A percentile compares a stretch with the other conserved stretches of the same genome.
Conservation (phyloP, 1,140 invertebrate species). For the Trypoxylus dichotomus region DNA sequence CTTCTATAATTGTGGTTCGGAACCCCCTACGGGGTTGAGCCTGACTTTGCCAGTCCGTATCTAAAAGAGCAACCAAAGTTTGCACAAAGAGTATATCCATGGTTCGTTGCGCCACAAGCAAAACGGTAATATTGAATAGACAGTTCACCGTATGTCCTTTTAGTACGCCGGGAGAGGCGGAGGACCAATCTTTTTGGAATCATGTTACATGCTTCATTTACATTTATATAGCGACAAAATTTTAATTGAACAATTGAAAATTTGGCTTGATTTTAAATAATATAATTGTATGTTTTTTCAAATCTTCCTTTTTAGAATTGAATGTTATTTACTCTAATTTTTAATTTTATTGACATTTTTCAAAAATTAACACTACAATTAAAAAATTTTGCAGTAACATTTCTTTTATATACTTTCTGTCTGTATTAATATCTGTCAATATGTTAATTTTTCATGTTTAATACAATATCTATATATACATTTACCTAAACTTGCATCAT, state of each 20-base stretch:
- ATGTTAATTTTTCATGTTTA: too few species aligned
- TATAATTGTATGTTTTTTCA: too few species aligned
- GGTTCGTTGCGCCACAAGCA: conserved; percentile 22
- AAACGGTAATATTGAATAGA: conserved; percentile 27
- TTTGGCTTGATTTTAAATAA: too few species aligned
- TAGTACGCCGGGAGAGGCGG: background rate
- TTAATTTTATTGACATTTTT: too few species aligned
- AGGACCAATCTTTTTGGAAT: conserved; percentile 8
- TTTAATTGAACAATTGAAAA: background rate
- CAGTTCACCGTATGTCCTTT: conserved; percentile 3
- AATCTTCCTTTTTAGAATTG: too few species aligned
- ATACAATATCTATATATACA: too few species aligned
- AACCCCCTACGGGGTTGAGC: conserved; percentile 24
- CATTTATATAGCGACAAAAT: background rate
- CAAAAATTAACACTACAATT: too few species aligned
- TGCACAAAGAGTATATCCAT: conserved; percentile 29
- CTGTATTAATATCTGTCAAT: too few species aligned
- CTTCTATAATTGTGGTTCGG: conserved; percentile 23
- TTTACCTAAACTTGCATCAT: too few species aligned
- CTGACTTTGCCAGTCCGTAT: conserved; percentile 4
- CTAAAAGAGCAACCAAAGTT: conserved; percentile 29
- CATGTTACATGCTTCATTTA: conserved; percentile 9
- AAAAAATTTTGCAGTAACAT: too few species aligned
- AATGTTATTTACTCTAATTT: too few species aligned
- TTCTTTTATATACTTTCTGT: too few species aligned